A percentile compares a stretch with the other conserved stretches of the same genome.
These are phyloP conservation scores for Chymomyza caudatula DNA, from an alignment of 2,888 invertebrate species.

Conservation along the genomic window DNA sequence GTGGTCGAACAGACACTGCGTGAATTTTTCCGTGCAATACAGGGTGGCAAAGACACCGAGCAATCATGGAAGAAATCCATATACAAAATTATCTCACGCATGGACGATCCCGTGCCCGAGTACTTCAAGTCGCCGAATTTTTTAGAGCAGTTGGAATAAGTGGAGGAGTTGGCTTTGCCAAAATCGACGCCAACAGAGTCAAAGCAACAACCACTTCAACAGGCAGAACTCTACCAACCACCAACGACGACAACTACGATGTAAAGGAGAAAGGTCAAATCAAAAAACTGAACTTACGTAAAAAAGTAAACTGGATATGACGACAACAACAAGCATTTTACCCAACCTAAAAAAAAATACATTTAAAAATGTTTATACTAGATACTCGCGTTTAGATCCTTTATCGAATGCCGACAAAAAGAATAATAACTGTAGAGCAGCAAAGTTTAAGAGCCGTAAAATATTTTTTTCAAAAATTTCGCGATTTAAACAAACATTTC, in stretches of 20 bases:
- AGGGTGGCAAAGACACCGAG: conserved; percentile 96
- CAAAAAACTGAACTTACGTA: conserved; percentile 65
- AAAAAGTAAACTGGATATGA: conserved; percentile 64
- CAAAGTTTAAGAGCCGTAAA: conserved; percentile 45
- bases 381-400: conserved; percentile 83
- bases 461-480: conserved; percentile 15
- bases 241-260: conserved; percentile 48
- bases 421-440: conserved; percentile 76
- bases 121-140: conserved; percentile 99
- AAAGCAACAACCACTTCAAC: conserved; percentile 22
- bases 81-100: conserved; percentile 99
- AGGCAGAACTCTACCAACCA: conserved; percentile 26
- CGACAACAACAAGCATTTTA: conserved; percentile 12
- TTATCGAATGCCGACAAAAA: conserved; percentile 78
- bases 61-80: conserved; percentile 99
- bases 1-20: conserved; percentile 98
- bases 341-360: conserved; percentile 22
- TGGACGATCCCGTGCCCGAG: conserved; percentile 99
- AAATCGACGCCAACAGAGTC: conserved; percentile 38
- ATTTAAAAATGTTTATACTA: conserved; percentile 61
- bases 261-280: conserved; percentile 57
- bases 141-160: conserved; percentile 96
- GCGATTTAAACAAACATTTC: conserved; percentile 17
- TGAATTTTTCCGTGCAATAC: conserved; percentile 99
- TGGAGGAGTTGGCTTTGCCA: conserved; percentile 66